Evolutionary conservation across 1,140 invertebrate species (phyloP), one percentile per base, ranked within the genome.

Genomic region (Chlorops oryzae): DNA sequence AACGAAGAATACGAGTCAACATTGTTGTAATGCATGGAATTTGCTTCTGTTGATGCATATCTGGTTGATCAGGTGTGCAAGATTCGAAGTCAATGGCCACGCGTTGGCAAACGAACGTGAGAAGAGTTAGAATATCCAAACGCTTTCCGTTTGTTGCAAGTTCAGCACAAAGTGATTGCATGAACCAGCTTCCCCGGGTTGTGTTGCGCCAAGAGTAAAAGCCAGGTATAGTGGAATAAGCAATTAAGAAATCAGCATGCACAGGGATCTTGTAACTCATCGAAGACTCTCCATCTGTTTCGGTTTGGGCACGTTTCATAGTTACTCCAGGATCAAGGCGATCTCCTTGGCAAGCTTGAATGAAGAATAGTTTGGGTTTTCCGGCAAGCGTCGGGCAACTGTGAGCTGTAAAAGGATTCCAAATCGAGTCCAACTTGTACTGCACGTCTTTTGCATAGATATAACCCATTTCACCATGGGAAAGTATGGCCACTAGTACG

Each of bases 131-230:
- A 1, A 98, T 74, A 67, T 98, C 93, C 49, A 84, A 76, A 13
- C 84, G 79, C 54, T 79, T 78, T 15, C 81, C 83, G 69, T 85
- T 80, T 40, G 81, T 81, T 18, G 80, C 75, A n/a, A 98, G 67
- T 56, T 93, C 88, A n/a, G 82, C 75, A 63, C 86, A 89, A 2
- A 98, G 74, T 2, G 92, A 87, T 77, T 98, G 94, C 74, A 98
- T 88, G 63, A 97, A 98, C 95, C 95, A 98, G 1, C 92, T 96
- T 10, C 92, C 90, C 13, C 82, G 77, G 5, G 86, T 88, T n/a
- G 91, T 94, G 64, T 97, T 97, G 39, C 94, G 80, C 95, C 95
- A 98, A 1, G 93, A 96, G 73, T 87, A 98, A 73, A 81, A 91
- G 43, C 90, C 92, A 61, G 92, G 87, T 43, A 96, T 86, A 18